Evolutionary conservation across 2,113 vertebrate species (phyloP).

Genomic region (human): DNA sequence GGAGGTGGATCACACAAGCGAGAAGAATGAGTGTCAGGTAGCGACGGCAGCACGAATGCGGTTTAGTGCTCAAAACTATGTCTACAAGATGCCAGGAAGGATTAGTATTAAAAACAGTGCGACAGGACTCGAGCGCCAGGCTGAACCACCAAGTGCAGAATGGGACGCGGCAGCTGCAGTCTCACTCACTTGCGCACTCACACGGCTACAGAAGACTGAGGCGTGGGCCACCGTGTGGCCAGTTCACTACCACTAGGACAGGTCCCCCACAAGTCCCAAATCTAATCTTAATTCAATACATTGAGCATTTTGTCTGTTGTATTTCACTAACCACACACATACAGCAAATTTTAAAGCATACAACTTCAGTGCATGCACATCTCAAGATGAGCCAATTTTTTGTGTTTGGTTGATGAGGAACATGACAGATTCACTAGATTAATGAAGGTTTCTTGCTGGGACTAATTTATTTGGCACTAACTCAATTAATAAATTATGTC

Average conservation of each 20-base stretch:
- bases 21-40: constrained; percentile 74
- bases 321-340: background rate
- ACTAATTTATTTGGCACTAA: background rate
- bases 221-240: background rate
- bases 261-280: background rate
- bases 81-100: constrained; percentile 56
- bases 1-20: constrained; percentile 69
- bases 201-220: background rate
- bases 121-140: constrained; percentile 57
- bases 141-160: constrained; percentile 69
- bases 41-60: constrained; percentile 80
- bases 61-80: constrained; percentile 75
- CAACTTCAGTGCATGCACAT: background rate
- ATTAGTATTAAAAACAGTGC: constrained; percentile 75
- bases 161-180: background rate
- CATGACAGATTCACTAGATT: background rate
- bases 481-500: constrained; percentile 29
- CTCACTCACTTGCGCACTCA: background rate
- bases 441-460: background rate
- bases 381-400: background rate
- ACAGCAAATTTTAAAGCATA: background rate
- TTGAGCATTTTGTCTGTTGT: background rate
- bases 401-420: background rate
- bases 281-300: background rate
- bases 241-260: background rate